phyloP scores from a whole-genome alignment of 2,888 invertebrate genomes.

The Ephialtes manifestator region DNA sequence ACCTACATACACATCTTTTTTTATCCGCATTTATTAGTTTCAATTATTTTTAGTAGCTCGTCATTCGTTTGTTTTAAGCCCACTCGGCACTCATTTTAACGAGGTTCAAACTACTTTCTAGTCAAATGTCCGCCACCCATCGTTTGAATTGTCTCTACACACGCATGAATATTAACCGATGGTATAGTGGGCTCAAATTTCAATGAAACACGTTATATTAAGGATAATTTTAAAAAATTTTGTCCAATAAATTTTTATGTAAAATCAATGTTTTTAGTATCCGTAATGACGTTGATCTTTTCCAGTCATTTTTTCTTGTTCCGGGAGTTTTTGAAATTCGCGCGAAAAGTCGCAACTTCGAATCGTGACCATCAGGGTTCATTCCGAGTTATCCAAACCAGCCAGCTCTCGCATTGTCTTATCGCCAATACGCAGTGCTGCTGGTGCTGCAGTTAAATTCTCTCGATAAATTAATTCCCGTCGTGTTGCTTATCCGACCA shows the following conservation, averaged over 20 bases:
- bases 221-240: too few species aligned
- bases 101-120: not conserved
- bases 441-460: not conserved
- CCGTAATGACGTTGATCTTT: too few species aligned
- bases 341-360: not conserved
- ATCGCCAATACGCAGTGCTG: not conserved
- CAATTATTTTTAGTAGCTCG: not conserved
- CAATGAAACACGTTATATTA: too few species aligned
- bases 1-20: too few species aligned
- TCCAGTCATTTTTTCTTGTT: too few species aligned
- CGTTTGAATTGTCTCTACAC: not conserved
- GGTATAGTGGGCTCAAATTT: too few species aligned
- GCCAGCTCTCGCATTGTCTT: not conserved
- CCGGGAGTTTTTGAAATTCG: not conserved
- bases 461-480: not conserved
- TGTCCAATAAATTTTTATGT: too few species aligned
- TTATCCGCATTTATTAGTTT: not conserved
- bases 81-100: not conserved
- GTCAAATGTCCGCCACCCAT: not conserved
- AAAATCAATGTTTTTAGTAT: too few species aligned
- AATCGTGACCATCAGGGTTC: not conserved
- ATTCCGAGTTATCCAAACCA: not conserved
- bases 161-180: too few species aligned
- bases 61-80: not conserved
- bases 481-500: constrained; percentile 15